phyloP scores from a whole-genome alignment of 2,888 invertebrate species.

The Standfussiana lucernea region DNA sequence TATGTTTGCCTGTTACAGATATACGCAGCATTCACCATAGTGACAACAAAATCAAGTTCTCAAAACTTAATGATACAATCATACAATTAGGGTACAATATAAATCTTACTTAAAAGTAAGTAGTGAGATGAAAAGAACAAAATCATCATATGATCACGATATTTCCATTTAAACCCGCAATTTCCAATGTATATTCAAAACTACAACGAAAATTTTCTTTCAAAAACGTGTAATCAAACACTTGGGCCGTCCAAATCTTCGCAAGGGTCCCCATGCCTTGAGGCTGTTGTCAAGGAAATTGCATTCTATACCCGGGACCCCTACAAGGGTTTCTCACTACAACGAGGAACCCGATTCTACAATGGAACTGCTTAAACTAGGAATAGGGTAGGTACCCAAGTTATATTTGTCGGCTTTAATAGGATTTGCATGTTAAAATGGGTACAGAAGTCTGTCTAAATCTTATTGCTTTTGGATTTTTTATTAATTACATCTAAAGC shows the following conservation, averaged over 20 bases:
- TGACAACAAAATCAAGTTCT: too few relatives aligned
- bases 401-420: conserved; percentile 28
- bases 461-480: background rate
- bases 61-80: too few relatives aligned
- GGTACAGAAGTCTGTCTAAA: too few relatives aligned
- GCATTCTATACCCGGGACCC: conserved; percentile 81
- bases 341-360: conserved; percentile 70
- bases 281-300: conserved; percentile 85
- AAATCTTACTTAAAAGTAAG: too few relatives aligned
- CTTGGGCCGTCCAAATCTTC: conserved; percentile 75
- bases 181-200: conserved; percentile 22
- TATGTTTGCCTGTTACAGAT: too few relatives aligned
- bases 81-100: too few relatives aligned
- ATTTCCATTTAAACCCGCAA: background rate
- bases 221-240: conserved; percentile 68
- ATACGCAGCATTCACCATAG: too few relatives aligned
- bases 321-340: conserved; percentile 63
- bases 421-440: conserved; percentile 20
- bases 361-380: conserved; percentile 61
- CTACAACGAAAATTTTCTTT: conserved; percentile 22
- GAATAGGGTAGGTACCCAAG: conserved; percentile 50
- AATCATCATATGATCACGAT: background rate
- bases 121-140: background rate
- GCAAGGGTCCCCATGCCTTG: conserved; percentile 73
- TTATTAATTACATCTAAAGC: background rate